A percentile compares a stretch with the other conserved stretches of the same genome.
Evolutionary conservation across 2,113 vertebrate genomes (phyloP).

Genomic region (Hydrochoerus hydrochaeris): DNA sequence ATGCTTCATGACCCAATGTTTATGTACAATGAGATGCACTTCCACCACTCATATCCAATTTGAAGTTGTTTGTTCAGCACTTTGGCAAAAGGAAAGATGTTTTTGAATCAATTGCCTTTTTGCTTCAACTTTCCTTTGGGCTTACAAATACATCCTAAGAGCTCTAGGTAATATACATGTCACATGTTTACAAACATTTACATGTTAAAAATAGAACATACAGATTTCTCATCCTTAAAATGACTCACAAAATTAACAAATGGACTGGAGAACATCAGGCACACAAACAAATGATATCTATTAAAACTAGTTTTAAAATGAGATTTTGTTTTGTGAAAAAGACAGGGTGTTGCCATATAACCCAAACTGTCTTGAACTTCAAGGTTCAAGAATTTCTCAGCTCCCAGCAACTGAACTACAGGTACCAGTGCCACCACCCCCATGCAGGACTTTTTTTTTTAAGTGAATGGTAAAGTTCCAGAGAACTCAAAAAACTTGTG

Average conservation of each 20-base stretch:
- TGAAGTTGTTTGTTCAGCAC: slow-evolving; percentile 3
- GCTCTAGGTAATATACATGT: not conserved
- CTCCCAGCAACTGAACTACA: not conserved
- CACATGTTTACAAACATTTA: not conserved
- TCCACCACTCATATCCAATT: not conserved
- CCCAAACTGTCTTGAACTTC: not conserved
- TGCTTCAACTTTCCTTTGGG: not conserved
- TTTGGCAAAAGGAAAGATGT: not conserved
- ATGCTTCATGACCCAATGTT: not conserved
- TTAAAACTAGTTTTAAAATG: not conserved
- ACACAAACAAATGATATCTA: not conserved
- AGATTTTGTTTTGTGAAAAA: not conserved
- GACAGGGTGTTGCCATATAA: not conserved
- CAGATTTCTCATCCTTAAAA: not conserved
- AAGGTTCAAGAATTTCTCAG: not conserved
- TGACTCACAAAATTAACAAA: not conserved
- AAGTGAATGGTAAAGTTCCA: not conserved
- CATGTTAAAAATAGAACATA: not conserved
- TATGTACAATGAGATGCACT: not conserved
- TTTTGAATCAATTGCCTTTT: not conserved
- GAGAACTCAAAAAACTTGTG: not conserved
- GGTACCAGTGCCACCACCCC: not conserved
- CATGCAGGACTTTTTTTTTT: not conserved
- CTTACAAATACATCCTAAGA: not conserved
- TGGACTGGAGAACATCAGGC: not conserved